phyloP scores from a whole-genome alignment of 2,113 vertebrate species.

The Chaetorhynchus papuensis region DNA sequence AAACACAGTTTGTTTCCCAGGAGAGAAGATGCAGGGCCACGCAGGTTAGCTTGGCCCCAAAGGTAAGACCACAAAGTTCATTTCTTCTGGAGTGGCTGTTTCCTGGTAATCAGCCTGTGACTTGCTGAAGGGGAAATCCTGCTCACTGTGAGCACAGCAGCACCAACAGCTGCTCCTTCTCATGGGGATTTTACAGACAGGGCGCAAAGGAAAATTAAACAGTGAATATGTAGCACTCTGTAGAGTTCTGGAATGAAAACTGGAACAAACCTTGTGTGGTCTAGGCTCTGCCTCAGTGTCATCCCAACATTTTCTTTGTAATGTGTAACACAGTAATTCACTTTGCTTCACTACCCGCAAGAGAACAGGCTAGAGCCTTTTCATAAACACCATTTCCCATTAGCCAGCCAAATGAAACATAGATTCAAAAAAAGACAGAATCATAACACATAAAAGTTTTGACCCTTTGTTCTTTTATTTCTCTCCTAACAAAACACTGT shows the following conservation, averaged over 20 bases:
- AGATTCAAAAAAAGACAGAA: background rate
- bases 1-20: background rate
- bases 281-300: background rate
- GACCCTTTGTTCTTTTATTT: background rate
- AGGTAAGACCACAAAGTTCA: background rate
- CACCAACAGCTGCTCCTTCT: background rate
- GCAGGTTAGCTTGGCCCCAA: background rate
- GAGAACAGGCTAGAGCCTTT: background rate
- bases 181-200: background rate
- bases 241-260: background rate
- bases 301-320: background rate
- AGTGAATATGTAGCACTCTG: background rate
- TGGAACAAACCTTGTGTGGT: background rate
- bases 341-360: background rate
- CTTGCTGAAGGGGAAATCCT: background rate
- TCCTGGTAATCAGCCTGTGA: background rate
- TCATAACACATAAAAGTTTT: background rate
- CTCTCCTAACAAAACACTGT: background rate
- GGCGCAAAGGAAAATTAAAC: background rate
- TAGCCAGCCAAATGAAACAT: background rate
- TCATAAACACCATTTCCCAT: background rate
- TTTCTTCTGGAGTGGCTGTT: background rate
- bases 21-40: background rate
- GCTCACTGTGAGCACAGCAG: background rate
- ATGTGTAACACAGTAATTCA: background rate